These are phyloP conservation scores for Gila orcuttii DNA, from an alignment of 2,113 vertebrate genomes.

Conservation along the genomic window DNA sequence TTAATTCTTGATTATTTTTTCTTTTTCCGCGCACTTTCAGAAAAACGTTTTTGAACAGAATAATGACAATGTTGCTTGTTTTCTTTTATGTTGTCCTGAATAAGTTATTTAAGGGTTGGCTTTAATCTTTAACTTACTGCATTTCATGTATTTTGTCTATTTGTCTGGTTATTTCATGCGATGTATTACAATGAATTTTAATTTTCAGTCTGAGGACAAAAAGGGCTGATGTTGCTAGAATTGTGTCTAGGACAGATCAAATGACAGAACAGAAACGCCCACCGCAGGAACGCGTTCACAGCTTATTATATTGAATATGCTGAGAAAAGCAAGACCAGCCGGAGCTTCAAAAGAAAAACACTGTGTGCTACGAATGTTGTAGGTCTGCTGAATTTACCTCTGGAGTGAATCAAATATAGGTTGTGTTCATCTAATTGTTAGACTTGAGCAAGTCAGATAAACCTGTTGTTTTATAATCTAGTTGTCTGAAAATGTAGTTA, in stretches of 20 bases:
- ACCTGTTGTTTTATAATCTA: neutral
- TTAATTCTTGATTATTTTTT: neutral
- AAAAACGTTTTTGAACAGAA: neutral
- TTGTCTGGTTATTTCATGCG: neutral
- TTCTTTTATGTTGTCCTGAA: neutral
- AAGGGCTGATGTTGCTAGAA: constrained; percentile 34
- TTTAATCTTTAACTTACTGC: neutral
- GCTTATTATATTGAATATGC: constrained; percentile 30
- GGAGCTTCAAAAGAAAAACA: neutral
- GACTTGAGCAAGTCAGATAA: neutral
- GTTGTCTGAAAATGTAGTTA: neutral
- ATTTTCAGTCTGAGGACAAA: constrained; percentile 10
- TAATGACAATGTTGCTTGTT: neutral
- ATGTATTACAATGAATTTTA: constrained; percentile 40
- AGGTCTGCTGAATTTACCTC: neutral
- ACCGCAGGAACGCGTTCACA: constrained; percentile 18
- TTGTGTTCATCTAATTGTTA: neutral
- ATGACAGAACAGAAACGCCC: constrained; percentile 38
- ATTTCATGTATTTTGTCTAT: neutral
- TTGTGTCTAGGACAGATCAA: constrained; percentile 25
- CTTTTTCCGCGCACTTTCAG: neutral
- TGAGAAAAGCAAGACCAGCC: neutral
- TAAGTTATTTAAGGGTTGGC: neutral
- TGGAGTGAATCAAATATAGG: neutral
- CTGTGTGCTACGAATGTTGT: neutral